These are phyloP conservation scores for Lamprotornis superbus DNA, from an alignment of 2,113 vertebrate species.

Conservation along the genomic window DNA sequence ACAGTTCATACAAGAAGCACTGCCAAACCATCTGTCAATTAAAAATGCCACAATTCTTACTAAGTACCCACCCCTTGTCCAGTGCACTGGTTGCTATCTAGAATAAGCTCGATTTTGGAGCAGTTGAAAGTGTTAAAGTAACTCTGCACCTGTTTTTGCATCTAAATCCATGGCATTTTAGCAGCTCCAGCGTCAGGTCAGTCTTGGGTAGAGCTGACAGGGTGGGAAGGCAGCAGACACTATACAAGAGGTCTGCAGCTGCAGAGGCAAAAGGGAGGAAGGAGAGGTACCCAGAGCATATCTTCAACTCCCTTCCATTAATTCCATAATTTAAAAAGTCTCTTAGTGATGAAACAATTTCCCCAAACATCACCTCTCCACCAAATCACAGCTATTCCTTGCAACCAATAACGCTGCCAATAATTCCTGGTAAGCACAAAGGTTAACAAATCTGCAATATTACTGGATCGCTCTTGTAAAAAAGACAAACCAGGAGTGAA, in stretches of 20 bases:
- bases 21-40: neutral
- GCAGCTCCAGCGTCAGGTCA: neutral
- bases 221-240: neutral
- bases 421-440: neutral
- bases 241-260: neutral
- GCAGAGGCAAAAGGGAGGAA: neutral
- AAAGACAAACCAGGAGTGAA: neutral
- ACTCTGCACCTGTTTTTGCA: neutral
- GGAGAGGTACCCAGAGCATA: neutral
- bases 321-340: neutral
- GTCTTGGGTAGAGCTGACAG: neutral
- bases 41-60: neutral
- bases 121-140: neutral
- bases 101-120: neutral
- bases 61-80: neutral
- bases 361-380: neutral
- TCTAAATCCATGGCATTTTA: neutral
- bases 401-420: neutral
- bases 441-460: neutral
- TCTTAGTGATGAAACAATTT: neutral
- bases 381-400: neutral
- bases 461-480: neutral
- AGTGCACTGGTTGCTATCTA: neutral
- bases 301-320: neutral
- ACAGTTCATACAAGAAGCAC: neutral